Percentiles rank a stretch among this genome's conserved stretches.
phyloP scores from a whole-genome alignment of 2,113 vertebrate genomes.

The Burhinus bistriatus region DNA sequence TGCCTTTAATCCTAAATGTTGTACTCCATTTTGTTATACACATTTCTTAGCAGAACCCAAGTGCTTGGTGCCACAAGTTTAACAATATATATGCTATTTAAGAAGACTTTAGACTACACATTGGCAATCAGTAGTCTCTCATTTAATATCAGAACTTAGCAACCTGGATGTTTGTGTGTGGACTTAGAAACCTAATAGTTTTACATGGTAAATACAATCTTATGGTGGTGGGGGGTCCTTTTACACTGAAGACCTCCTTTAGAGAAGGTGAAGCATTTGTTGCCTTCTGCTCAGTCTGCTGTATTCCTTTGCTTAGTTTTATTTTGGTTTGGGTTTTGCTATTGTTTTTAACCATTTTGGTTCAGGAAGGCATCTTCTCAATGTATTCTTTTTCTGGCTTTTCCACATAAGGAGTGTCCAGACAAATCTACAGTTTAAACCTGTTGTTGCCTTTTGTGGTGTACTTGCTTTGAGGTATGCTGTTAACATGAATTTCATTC shows the following conservation, averaged over 20 bases:
- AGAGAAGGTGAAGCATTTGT: slow-evolving; percentile 36
- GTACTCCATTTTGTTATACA: slow-evolving; percentile 13
- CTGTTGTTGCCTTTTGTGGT: slow-evolving; percentile 46
- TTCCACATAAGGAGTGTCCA: slow-evolving; percentile 15
- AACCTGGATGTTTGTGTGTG: slow-evolving; percentile 30
- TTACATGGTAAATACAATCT: slow-evolving; percentile 41
- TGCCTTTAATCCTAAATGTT: slow-evolving; percentile 67
- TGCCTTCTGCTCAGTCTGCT: slow-evolving; percentile 61
- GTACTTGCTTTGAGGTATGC: slow-evolving; percentile 43
- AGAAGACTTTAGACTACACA: slow-evolving; percentile 20
- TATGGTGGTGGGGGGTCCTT: slow-evolving; percentile 4
- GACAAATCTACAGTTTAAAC: slow-evolving; percentile 30
- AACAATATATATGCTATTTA: neutral
- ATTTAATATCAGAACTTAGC: slow-evolving; percentile 28
- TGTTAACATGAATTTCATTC: slow-evolving; percentile 16
- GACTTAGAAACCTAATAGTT: slow-evolving; percentile 48
- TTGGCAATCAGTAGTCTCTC: slow-evolving; percentile 30
- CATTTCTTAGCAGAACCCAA: slow-evolving; percentile 43
- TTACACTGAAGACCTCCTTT: slow-evolving; percentile 40
- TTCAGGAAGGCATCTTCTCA: slow-evolving; percentile 38
- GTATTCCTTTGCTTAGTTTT: slow-evolving; percentile 3
- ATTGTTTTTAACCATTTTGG: slow-evolving; percentile 21
- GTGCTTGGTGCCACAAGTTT: slow-evolving; percentile 58
- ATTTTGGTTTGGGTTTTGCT: neutral
- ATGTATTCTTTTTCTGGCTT: neutral